Evolutionary conservation across 2,797 vertebrate genomes (phyloP).

Genomic region (Labeo calbasu): DNA sequence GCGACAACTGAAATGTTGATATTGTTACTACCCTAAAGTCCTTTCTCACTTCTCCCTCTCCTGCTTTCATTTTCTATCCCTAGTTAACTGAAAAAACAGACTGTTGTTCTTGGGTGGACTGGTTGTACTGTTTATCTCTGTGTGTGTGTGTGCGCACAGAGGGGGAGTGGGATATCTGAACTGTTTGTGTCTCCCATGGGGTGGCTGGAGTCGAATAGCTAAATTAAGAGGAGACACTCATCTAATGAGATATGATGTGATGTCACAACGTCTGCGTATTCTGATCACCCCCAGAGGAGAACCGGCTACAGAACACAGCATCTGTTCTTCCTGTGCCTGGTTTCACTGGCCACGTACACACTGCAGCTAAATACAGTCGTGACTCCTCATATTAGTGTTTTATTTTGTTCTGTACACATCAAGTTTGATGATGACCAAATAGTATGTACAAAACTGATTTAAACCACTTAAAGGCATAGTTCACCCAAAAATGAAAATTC

Average conservation of each 20-base stretch:
- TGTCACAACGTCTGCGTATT: constrained; percentile 53
- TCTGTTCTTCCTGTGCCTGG: constrained; percentile 14
- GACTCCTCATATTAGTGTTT: not conserved
- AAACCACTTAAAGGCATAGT: not conserved
- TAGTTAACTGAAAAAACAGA: constrained; percentile 60
- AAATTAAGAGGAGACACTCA: constrained; percentile 61
- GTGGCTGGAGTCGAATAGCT: constrained; percentile 51
- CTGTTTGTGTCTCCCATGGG: constrained; percentile 43
- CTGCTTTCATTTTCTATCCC: not conserved
- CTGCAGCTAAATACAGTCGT: constrained; percentile 1
- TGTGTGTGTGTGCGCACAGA: not conserved
- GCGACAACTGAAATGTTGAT: not conserved
- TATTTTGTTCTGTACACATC: not conserved
- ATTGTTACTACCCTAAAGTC: not conserved
- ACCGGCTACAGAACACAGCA: constrained; percentile 29
- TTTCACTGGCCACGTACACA: constrained; percentile 8
- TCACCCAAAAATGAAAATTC: no score
- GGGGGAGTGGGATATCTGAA: constrained; percentile 42
- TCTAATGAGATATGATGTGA: constrained; percentile 48
- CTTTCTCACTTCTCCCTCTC: constrained; percentile 3
- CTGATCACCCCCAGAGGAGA: constrained; percentile 51
- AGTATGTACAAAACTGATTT: not conserved
- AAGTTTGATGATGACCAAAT: not conserved
- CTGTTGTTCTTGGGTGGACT: constrained; percentile 61
- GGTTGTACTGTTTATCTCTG: constrained; percentile 5